Percentiles rank a stretch among this genome's conserved stretches.
Conservation (phyloP, 2,113 vertebrate species). For the Thoracochromis brauschi region DNA sequence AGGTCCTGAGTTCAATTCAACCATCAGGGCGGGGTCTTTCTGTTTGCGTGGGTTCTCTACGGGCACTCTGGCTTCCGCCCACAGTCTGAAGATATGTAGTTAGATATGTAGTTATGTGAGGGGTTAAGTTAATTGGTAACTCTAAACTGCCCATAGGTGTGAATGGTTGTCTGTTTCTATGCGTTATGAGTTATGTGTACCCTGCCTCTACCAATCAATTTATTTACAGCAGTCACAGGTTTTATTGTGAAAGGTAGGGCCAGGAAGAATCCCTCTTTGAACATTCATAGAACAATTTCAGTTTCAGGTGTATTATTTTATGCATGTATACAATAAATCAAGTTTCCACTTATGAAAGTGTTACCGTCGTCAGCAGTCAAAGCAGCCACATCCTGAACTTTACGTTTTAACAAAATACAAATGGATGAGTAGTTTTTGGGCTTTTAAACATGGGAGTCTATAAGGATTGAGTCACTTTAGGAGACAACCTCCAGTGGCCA, state of each 20-base stretch:
- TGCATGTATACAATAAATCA: neutral
- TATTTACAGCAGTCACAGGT: neutral
- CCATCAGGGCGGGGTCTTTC: neutral
- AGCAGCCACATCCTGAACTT: neutral
- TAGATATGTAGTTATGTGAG: neutral
- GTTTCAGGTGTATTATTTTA: neutral
- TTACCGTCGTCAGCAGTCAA: neutral
- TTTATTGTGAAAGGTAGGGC: neutral
- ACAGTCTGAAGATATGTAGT: neutral
- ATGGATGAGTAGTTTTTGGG: neutral
- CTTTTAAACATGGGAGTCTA: neutral
- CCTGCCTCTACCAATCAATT: neutral
- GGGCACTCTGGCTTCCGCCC: neutral
- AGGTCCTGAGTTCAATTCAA: neutral
- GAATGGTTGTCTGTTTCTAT: neutral
- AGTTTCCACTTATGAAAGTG: neutral
- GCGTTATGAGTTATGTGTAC: neutral
- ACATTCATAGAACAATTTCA: neutral
- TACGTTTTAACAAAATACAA: neutral
- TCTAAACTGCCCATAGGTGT: neutral
- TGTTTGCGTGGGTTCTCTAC: neutral
- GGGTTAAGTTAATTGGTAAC: neutral
- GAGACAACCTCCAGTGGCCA: neutral
- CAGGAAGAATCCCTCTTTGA: neutral
- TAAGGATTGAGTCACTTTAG: neutral